Evolutionary conservation across 2,888 invertebrate species (phyloP).

Genomic region (Eurois occulta): DNA sequence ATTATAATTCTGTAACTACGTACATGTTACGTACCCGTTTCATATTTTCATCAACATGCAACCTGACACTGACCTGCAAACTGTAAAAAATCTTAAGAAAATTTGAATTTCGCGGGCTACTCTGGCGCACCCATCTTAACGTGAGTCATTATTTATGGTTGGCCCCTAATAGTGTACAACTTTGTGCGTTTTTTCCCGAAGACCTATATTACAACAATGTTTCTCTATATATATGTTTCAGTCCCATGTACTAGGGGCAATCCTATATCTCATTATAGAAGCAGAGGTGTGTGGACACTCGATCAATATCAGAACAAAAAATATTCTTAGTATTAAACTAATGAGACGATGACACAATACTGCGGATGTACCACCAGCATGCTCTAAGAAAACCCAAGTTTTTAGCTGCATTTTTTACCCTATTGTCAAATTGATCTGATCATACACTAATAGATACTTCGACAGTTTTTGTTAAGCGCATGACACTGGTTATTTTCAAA

Average conservation of each 20-base stretch:
- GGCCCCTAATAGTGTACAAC: too few relatives aligned
- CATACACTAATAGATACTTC: slow-evolving; percentile 14
- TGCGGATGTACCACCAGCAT: slow-evolving; percentile 10
- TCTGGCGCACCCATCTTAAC: too few relatives aligned
- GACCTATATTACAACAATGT: neutral
- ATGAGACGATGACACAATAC: slow-evolving; percentile 17
- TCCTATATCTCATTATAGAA: neutral
- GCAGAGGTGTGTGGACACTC: neutral
- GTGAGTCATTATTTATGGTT: too few relatives aligned
- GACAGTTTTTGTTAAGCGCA: neutral
- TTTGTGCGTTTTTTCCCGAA: neutral
- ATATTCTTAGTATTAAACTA: neutral
- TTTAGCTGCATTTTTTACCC: slow-evolving; percentile 27
- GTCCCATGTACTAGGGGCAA: neutral
- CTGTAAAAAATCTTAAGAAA: too few relatives aligned
- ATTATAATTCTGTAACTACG: too few relatives aligned
- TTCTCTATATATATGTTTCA: neutral
- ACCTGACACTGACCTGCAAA: too few relatives aligned
- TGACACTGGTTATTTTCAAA: slow-evolving; percentile 6
- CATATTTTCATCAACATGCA: too few relatives aligned
- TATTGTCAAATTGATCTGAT: slow-evolving; percentile 38
- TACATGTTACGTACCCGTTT: too few relatives aligned
- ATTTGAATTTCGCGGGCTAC: too few relatives aligned
- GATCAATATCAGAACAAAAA: slow-evolving; percentile 26
- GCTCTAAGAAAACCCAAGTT: slow-evolving; percentile 11